Base-by-base conservation (phyloP, 1,140 invertebrate species). In the Drosophila simulans region DNA sequence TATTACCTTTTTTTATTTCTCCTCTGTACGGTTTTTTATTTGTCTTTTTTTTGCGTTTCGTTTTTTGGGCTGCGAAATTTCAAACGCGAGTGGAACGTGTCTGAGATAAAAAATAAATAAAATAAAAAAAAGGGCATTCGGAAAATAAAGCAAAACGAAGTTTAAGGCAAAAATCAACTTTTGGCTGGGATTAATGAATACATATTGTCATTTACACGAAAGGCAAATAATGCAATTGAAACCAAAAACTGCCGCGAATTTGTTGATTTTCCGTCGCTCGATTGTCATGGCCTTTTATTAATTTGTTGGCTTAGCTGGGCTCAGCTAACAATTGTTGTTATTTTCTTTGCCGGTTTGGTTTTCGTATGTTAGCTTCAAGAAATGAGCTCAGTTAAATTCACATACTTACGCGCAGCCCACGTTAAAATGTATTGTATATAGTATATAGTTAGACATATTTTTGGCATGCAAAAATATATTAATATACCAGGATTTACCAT, bases 61-160 rank as follows among this genome's bases (percentile, higher is more conserved):
- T 73, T 51, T 75, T 52, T 58, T 13, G 60, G 46, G 17, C 57
- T 54, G 35, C 42, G 39, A 74, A 74, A 74, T 64, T 64, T 63
- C 45, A 52, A 49, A 74, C 39, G 66, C 66, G 69, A 57, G 68
- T 72, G 68, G 70, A 72, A 73, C 66, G 55, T 72, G 70, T 72
- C 53, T 60, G 31, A 42, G 70, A 57, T 72, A 39, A 72, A 27
- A 58, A 52, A 66, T 31, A 42, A 54, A 57, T 72, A 39, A 72
- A 27, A 58, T 45, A 66, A 37, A 42, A 54, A 53, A 22, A 69
- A 54, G 66, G 45, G 40, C 31, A 66, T 25, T 43, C 60, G 60
- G 55, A 64, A 53, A 63, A 62, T 54, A 53, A 45, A 45, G 27
- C 22, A 45, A 69, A 69, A 8, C 48, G 17, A 52, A 35, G 62